Evolutionary conservation across 2,888 invertebrate genomes (phyloP), one percentile per base, ranked within the genome.

Genomic region (Torymus texanus): DNA sequence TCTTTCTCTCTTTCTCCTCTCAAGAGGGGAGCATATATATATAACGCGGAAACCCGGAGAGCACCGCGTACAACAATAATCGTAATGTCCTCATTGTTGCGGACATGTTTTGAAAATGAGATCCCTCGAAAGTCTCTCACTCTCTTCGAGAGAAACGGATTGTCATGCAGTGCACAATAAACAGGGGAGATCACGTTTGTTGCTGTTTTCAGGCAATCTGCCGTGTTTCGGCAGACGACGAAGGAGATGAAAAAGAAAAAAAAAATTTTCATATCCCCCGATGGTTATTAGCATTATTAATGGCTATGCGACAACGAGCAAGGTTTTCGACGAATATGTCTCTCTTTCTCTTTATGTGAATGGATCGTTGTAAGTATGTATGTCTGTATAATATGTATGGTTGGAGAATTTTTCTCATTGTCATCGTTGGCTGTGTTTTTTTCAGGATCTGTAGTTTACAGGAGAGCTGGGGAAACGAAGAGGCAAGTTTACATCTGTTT

Each of bases 101-200:
- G 88, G 89, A 88, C 87, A 87, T 90, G 90, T 90, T 90, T 90
- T 89, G 83, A 86, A 88, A 89, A 89, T 89, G 87, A 87, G 87
- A 79, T 70, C 62, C 75, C 56, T 53, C 16, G 71, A 65, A 74
- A 65, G 72, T 55, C 51, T 53, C 12, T 56, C 11, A 41, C 41
- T 41, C 29, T 29, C 41, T 41, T 8, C 41, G 24, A 61, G 59
- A 8, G 51, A 79, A 79, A 62, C 53, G 24, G 76, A 80, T 59
- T 76, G 76, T 80, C 76, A 79, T 75, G 63, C 56, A 8, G 68
- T 2, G 10, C 66, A 79, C 75, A 79, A 85, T 85, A 21, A 21
- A 21, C 21, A 83, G 85, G 83, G 73, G 79, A 79, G 61, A 51
- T 2, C n/a, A 41, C 88, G 88, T 89, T 89, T 89, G 89, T 89